phyloP scores from a whole-genome alignment of 2,797 vertebrate genomes.

The Notolabrus celidotus region DNA sequence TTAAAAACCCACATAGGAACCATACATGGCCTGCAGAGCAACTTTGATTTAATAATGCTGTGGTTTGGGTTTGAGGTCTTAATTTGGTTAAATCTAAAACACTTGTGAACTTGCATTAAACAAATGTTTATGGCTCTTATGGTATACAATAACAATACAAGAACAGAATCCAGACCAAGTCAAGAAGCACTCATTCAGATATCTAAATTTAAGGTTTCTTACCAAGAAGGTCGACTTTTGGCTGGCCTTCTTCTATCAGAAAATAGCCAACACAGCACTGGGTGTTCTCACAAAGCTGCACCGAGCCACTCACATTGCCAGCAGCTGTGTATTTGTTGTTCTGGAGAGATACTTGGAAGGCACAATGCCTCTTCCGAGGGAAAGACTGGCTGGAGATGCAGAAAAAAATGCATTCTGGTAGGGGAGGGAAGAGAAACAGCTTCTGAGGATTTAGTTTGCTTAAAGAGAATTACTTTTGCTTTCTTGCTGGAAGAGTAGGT shows the following conservation, averaged over 20 bases:
- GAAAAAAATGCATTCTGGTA: constrained; percentile 57
- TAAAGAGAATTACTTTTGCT: neutral
- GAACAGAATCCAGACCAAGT: no score
- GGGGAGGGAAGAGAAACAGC: constrained; percentile 1
- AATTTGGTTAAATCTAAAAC: neutral
- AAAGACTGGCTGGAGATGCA: constrained; percentile 37
- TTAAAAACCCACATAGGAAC: neutral
- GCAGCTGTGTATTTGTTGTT: constrained; percentile 15
- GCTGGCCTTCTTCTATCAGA: constrained; percentile 40
- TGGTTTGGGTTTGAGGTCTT: neutral
- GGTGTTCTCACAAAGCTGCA: constrained; percentile 73
- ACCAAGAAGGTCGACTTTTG: constrained; percentile 71
- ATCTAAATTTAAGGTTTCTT: constrained; percentile 32
- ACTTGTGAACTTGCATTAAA: no score
- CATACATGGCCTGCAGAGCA: neutral
- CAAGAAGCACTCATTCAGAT: neutral
- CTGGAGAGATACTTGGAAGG: constrained; percentile 55
- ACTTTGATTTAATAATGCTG: neutral
- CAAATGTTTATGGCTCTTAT: neutral
- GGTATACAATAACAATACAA: no score
- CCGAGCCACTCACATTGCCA: constrained; percentile 71
- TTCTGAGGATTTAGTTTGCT: neutral
- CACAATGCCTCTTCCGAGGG: constrained; percentile 66
- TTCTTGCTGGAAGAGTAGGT: neutral
- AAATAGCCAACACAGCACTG: constrained; percentile 76